These are phyloP conservation scores for Galerucella calmariensis DNA, from an alignment of 2,888 invertebrate species.

Conservation along the genomic window DNA sequence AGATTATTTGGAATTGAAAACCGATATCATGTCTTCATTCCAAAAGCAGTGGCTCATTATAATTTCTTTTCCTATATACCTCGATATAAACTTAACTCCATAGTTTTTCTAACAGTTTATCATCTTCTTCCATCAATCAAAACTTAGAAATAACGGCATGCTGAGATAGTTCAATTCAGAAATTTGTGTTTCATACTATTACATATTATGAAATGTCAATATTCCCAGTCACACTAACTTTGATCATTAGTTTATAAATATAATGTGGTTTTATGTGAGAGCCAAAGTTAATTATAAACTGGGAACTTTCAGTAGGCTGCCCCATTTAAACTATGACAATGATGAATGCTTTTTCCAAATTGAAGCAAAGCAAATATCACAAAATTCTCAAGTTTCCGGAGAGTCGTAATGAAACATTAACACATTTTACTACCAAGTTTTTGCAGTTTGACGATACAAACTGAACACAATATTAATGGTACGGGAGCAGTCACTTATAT, in stretches of 20 bases:
- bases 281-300: slow-evolving; percentile 29
- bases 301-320: slow-evolving; percentile 10
- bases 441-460: too few relatives aligned
- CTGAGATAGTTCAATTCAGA: slow-evolving; percentile 23
- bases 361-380: slow-evolving; percentile 10
- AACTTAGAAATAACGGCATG: background rate
- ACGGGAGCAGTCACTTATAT: too few relatives aligned
- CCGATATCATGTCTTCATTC: background rate
- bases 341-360: slow-evolving; percentile 27
- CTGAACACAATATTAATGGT: too few relatives aligned
- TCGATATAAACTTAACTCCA: background rate
- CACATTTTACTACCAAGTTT: too few relatives aligned
- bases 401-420: background rate
- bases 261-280: slow-evolving; percentile 24
- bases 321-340: slow-evolving; percentile 23
- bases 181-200: slow-evolving; percentile 40
- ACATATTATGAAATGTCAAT: slow-evolving; percentile 35
- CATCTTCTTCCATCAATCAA: slow-evolving; percentile 5
- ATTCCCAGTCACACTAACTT: slow-evolving; percentile 32
- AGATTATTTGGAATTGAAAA: background rate
- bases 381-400: background rate
- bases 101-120: slow-evolving; percentile 1
- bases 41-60: background rate
- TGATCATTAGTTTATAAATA: slow-evolving; percentile 34
- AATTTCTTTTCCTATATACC: background rate